Conservation (phyloP, 2,113 vertebrate genomes). For the Smithornis capensis region DNA sequence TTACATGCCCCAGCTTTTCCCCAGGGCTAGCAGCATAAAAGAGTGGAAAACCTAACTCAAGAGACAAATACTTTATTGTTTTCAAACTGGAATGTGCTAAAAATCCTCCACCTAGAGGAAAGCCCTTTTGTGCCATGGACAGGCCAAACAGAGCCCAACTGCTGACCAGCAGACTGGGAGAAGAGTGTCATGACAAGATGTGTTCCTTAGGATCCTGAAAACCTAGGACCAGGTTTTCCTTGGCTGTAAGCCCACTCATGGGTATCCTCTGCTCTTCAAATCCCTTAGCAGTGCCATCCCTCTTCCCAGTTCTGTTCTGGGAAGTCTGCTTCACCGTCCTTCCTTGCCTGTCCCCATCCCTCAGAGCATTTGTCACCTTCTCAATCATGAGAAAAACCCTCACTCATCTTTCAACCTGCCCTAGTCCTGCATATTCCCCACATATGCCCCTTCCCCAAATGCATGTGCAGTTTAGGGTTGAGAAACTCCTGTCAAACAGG, state of each 20-base stretch:
- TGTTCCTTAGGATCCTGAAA: neutral
- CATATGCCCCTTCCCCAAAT: neutral
- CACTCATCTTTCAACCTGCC: rapidly evolving
- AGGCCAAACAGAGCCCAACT: neutral
- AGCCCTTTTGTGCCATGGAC: neutral
- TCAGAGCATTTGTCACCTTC: neutral
- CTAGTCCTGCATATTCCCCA: neutral
- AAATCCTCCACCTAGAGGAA: neutral
- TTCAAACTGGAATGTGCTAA: neutral
- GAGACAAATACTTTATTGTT: neutral
- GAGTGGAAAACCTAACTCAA: neutral
- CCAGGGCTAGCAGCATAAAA: neutral
- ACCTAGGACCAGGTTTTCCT: neutral
- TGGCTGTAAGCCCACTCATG: neutral
- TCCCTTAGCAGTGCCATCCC: neutral
- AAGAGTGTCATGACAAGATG: neutral
- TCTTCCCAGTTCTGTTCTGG: neutral
- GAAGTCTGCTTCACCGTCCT: neutral
- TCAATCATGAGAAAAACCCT: neutral
- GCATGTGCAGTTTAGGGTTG: rapidly evolving
- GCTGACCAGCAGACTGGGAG: neutral
- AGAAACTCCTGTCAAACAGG: neutral
- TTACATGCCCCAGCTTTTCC: neutral
- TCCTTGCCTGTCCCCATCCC: neutral
- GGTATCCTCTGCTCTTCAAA: neutral